Conservation (phyloP, 1,140 invertebrate species). For the Caenorhabditis inopinata region DNA sequence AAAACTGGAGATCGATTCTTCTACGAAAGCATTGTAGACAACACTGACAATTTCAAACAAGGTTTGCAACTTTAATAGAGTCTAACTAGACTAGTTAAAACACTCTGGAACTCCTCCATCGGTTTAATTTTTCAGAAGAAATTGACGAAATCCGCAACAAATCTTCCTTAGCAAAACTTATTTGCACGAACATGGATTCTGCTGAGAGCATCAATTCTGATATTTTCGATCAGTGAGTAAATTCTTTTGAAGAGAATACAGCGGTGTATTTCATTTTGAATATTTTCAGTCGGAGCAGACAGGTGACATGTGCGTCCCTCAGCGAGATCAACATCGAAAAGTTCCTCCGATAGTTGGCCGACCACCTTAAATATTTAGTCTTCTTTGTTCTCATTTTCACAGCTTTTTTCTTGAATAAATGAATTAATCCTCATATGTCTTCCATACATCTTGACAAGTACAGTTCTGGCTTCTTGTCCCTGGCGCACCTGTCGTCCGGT, state of each 20-base stretch:
- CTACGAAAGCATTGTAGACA: not conserved
- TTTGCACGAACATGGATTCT: conserved; percentile 88
- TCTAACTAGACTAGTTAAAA: no score
- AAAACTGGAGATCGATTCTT: conserved; percentile 48
- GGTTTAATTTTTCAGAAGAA: conserved; percentile 72
- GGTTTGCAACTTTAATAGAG: not conserved
- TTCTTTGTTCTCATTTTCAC: no score
- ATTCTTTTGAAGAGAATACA: not conserved
- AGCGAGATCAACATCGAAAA: not conserved
- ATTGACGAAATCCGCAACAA: conserved; percentile 81
- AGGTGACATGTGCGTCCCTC: not conserved
- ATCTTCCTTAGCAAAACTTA: conserved; percentile 79
- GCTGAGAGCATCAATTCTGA: conserved; percentile 81
- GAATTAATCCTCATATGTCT: no score
- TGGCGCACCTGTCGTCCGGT: no score
- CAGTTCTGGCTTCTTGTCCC: no score
- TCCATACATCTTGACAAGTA: no score
- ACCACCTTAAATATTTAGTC: no score
- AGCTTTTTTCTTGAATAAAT: no score
- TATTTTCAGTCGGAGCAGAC: conserved; percentile 15
- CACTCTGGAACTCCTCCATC: not conserved
- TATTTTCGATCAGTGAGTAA: conserved; percentile 71
- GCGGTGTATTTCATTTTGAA: not conserved
- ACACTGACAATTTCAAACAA: not conserved
- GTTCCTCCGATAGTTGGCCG: not conserved